Base-by-base conservation (phyloP, 30 jellyfish, hydroid and myxozoan genomes). In the Cassiopea andromeda region DNA sequence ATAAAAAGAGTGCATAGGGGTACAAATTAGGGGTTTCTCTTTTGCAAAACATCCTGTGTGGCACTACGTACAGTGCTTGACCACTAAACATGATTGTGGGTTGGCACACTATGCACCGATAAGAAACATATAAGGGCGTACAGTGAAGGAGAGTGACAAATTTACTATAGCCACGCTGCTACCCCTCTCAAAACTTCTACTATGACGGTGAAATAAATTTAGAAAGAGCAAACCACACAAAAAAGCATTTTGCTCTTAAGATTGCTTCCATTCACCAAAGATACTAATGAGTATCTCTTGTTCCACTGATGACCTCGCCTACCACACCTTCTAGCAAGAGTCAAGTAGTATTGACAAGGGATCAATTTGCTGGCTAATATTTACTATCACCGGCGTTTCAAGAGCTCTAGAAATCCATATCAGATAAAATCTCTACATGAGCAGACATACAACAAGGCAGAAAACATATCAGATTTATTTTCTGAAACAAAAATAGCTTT, bases 301-400 rank as follows among this genome's bases (percentile, higher is more conserved):
- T 70, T 70, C 54, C 50, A 0, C 5, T 70, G 54, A 70, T 12
- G 16, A 70, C 79, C 57, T 16, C 50, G 38, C n/a, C 2, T 70
- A 54, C 79, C 79, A 19, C 79, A 70, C 50, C 79, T 70, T 70
- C 27, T 43, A 70, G n/a, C 54, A 70, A 70, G 27, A 70, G 79
- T 70, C 79, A 2, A 19, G 8, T 43, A 4, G 5, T 18, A 43
- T 19, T 43, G n/a, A 54, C 49, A 17, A 7, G 5, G 79, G 49
- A 70, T 70, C 27, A 16, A 70, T 19, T 19, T 66, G n/a, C 27
- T 18, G 54, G 54, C 50, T 12, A 70, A 70, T 70, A 70, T 70
- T 70, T 70, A 38, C 79, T 54, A 70, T 19, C 38, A 0, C 79
- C 27, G 79, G 79, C 79, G 79, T 19, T 70, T 70, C 57, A 70